A percentile compares a stretch with the other conserved stretches of the same genome.
Conservation (phyloP, 2,113 vertebrate species). For the Philantomba maxwellii region DNA sequence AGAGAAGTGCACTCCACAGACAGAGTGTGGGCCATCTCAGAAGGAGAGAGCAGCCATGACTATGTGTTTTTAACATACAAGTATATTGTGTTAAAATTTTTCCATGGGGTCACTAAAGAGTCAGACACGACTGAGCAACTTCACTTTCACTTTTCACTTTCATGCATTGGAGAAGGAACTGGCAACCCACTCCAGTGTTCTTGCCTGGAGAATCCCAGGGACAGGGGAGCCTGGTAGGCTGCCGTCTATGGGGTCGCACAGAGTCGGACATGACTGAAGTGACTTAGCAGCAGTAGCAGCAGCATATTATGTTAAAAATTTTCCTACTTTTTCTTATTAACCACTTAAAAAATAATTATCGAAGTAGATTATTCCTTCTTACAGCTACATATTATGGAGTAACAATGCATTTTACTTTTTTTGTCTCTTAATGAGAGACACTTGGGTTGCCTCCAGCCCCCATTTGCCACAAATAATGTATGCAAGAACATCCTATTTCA, state of each 20-base stretch:
- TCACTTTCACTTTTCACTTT: too few species aligned
- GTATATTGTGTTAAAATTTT: background rate
- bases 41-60: background rate
- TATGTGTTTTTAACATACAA: background rate
- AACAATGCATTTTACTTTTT: background rate
- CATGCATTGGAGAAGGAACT: too few species aligned
- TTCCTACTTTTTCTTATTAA: background rate
- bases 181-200: too few species aligned
- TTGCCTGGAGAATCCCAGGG: too few species aligned
- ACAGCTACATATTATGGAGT: background rate
- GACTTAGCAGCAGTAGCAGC: too few species aligned
- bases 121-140: too few species aligned
- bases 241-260: too few species aligned
- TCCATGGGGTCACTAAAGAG: too few species aligned
- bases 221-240: too few species aligned
- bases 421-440: background rate
- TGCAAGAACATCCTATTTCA: background rate
- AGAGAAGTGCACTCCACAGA: background rate
- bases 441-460: background rate
- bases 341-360: background rate
- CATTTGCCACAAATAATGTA: background rate
- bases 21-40: background rate
- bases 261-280: too few species aligned
- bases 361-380: background rate
- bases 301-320: background rate